Conservation (phyloP, 2,797 vertebrate genomes). For the Acomys russatus region DNA sequence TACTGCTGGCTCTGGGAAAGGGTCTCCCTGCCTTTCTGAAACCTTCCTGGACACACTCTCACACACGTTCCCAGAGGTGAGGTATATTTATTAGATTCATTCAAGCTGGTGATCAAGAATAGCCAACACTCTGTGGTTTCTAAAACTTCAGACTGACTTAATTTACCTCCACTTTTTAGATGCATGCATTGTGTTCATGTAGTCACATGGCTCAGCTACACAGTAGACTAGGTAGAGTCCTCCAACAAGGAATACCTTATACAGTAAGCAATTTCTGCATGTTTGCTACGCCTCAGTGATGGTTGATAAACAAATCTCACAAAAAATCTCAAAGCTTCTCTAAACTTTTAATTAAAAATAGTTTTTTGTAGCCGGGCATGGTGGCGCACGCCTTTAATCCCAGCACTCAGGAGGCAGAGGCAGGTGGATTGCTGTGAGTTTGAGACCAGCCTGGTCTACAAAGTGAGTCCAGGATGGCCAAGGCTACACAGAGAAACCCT, state of each 20-base stretch:
- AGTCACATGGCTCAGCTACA: background rate
- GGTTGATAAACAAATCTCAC: constrained; percentile 41
- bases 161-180: background rate
- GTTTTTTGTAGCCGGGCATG: too few species aligned
- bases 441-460: too few species aligned
- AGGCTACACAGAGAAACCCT: too few species aligned
- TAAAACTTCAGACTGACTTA: background rate
- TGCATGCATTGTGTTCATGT: background rate
- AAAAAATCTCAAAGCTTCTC: constrained; percentile 53
- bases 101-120: background rate
- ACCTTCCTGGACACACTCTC: background rate
- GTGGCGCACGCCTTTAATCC: too few species aligned
- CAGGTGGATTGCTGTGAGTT: too few species aligned
- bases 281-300: constrained; percentile 5
- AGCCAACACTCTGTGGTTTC: background rate
- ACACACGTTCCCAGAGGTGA: background rate
- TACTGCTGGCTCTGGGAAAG: background rate
- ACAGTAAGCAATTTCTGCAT: background rate
- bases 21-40: too few species aligned
- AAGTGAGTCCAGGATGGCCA: too few species aligned
- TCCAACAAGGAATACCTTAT: constrained; percentile 24
- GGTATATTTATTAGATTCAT: background rate
- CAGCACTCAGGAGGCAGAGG: too few species aligned
- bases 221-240: background rate
- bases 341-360: constrained; percentile 44